Evolutionary conservation across 2,888 invertebrate species (phyloP).

Genomic region (Sphecodes monilicornis): DNA sequence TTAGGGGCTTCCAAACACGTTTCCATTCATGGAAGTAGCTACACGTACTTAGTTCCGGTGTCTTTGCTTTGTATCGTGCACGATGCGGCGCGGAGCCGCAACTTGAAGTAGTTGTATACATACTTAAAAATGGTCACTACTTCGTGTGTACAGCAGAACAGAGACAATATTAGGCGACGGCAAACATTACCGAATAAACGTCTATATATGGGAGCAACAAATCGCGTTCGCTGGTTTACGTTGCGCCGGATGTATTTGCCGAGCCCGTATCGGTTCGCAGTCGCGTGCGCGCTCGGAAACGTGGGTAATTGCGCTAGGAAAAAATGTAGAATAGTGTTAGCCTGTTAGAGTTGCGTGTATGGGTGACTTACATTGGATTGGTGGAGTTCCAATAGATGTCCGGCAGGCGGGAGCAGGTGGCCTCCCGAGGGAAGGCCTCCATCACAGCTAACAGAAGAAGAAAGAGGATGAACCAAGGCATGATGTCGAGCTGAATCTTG

Average conservation of each 20-base stretch:
- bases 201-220: not conserved
- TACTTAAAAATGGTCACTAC: constrained; percentile 17
- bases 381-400: constrained; percentile 87
- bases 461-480: constrained; percentile 86
- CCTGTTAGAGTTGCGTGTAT: not conserved
- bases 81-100: constrained; percentile 13
- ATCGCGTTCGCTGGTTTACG: constrained; percentile 30
- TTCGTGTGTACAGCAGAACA: not conserved
- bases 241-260: constrained; percentile 22
- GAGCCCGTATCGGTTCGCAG: constrained; percentile 20
- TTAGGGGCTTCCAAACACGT: not conserved
- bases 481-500: constrained; percentile 84
- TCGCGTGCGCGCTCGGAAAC: constrained; percentile 15
- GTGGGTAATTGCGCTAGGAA: constrained; percentile 42
- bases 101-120: not conserved
- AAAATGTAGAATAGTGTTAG: not conserved
- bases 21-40: not conserved
- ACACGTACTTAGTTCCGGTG: not conserved
- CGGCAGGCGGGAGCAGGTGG: constrained; percentile 85
- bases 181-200: constrained; percentile 22
- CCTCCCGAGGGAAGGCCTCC: constrained; percentile 85
- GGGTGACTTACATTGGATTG: constrained; percentile 86
- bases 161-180: not conserved
- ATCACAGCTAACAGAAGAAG: constrained; percentile 85
- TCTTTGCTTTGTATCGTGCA: constrained; percentile 30